These are phyloP conservation scores for Scalopus aquaticus DNA, from an alignment of 2,113 vertebrate genomes.

Conservation along the genomic window DNA sequence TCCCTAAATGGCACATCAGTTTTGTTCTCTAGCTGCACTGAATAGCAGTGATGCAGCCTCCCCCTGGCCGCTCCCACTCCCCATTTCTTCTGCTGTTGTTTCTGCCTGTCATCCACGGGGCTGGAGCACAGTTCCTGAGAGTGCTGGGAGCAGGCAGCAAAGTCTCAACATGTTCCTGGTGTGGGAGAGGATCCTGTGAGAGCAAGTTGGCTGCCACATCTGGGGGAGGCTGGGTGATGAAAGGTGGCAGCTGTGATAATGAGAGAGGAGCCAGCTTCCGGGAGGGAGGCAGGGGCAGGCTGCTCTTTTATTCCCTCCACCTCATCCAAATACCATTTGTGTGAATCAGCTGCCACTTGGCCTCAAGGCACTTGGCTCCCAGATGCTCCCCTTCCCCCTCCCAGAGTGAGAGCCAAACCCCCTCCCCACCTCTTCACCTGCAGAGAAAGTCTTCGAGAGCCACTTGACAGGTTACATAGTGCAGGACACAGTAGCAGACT, in stretches of 20 bases:
- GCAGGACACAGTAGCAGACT: not conserved
- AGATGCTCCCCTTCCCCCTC: conserved; percentile 48
- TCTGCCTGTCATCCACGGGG: not conserved
- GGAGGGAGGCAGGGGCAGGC: conserved; percentile 60
- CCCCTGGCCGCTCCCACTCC: fast-evolving
- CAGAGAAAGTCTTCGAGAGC: not conserved
- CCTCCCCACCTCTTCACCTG: conserved; percentile 37
- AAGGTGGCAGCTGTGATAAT: conserved; percentile 70
- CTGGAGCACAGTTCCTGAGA: not conserved
- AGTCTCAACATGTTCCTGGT: conserved; percentile 42
- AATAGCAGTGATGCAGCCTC: not conserved
- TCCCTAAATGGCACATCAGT: not conserved
- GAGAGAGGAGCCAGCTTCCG: conserved; percentile 61
- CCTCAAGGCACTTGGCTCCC: conserved; percentile 38
- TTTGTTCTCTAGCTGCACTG: not conserved
- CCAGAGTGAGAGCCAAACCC: not conserved
- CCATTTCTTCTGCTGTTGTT: not conserved
- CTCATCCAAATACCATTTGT: conserved; percentile 63
- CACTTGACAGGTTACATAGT: not conserved
- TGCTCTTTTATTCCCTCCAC: conserved; percentile 24
- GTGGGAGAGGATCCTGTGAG: conserved; percentile 55
- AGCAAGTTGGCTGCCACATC: conserved; percentile 66
- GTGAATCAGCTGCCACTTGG: conserved; percentile 73
- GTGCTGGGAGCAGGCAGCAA: not conserved
- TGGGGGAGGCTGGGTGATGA: conserved; percentile 73